Evolutionary conservation across 1,140 invertebrate genomes (phyloP).

Genomic region (Bombus haemorrhoidalis): DNA sequence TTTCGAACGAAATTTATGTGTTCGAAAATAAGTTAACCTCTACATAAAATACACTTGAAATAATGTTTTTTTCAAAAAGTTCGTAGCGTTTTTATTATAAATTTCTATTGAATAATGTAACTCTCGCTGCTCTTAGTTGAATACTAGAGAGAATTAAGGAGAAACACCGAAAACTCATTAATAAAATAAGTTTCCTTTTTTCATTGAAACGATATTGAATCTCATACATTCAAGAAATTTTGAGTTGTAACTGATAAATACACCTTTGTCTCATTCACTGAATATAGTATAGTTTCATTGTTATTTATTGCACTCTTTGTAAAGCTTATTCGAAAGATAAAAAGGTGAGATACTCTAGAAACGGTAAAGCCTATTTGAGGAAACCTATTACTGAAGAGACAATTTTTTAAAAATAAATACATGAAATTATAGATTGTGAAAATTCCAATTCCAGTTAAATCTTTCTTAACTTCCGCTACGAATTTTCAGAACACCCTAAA

Average conservation of each 20-base stretch:
- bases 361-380: neutral
- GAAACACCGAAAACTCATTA: no score
- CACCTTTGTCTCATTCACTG: neutral
- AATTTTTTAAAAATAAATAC: neutral
- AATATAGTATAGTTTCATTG: neutral
- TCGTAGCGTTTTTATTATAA: neutral
- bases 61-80: neutral
- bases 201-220: no score
- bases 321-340: neutral
- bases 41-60: neutral
- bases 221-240: no score
- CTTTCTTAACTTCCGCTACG: neutral
- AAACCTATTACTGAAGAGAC: neutral
- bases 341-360: neutral
- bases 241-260: neutral
- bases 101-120: neutral
- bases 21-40: neutral
- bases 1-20: conserved; percentile 60
- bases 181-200: no score
- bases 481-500: neutral
- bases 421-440: neutral
- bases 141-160: neutral
- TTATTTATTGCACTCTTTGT: neutral
- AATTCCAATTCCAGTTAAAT: neutral
- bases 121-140: neutral